These are phyloP conservation scores for Mastomys coucha DNA, from an alignment of 2,113 vertebrate species.

Conservation along the genomic window DNA sequence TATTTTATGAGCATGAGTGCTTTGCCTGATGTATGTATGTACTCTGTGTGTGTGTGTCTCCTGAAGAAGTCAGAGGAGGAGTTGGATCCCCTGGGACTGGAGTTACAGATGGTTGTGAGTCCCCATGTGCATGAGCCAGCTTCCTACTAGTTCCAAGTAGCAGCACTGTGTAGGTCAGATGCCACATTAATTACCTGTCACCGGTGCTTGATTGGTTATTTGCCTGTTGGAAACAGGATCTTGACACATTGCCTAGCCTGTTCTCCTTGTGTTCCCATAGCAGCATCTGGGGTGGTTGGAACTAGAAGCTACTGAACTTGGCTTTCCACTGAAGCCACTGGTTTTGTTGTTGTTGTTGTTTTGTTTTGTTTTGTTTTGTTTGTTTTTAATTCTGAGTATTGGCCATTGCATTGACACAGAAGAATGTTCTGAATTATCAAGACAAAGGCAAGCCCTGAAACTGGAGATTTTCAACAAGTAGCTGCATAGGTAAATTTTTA, in stretches of 20 bases:
- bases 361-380: background rate
- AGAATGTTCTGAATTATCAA: background rate
- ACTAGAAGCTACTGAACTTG: background rate
- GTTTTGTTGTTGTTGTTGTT: background rate
- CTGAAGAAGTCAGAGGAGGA: background rate
- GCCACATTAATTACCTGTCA: background rate
- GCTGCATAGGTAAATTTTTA: background rate
- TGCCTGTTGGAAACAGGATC: no score
- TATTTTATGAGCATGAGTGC: background rate
- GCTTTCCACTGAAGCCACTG: background rate
- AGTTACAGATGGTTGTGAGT: background rate
- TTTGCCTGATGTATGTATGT: background rate
- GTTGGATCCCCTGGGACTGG: background rate
- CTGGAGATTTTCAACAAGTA: background rate
- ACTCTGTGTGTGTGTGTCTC: background rate
- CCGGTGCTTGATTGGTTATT: background rate
- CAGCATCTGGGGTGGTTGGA: background rate
- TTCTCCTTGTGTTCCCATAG: background rate
- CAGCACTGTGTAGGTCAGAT: background rate
- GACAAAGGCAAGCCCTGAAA: background rate
- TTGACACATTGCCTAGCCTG: background rate
- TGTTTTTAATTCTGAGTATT: background rate
- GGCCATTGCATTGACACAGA: background rate
- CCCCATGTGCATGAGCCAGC: background rate
- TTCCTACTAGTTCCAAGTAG: background rate